Base-by-base conservation (phyloP, 2,888 invertebrate species). In the Drosophila anceps region DNA sequence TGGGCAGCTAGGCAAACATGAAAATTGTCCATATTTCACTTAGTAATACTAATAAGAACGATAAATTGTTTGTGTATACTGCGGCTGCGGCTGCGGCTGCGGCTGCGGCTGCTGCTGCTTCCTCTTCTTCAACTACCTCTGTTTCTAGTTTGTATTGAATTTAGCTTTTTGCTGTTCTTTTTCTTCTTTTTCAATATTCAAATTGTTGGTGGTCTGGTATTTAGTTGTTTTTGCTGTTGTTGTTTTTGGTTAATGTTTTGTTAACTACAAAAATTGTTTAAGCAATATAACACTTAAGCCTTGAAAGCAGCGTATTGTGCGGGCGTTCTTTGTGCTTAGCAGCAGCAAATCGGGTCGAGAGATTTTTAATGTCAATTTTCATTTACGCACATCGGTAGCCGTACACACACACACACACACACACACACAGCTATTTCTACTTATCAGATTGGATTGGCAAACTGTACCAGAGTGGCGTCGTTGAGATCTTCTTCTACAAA, bases 11-110 rank as follows among this genome's bases (percentile, higher is more conserved):
- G 44, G 33, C 43, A 71, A 73, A 58, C 50, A 76, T 50, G 48
- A 55, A 64, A 69, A 33, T 44, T 81, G 57, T 41, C 48, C 57
- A 76, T 74, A 83, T 81, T 79, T 81, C 75, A 85, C 83, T 85
- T 83, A 76, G 76, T 69, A 85, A 81, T 78, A 85, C 78, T 83
- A 82, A 83, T 82, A 85, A 85, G 68, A 85, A 70, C 65, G 37
- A 82, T 84, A 66, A 65, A 75, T 69, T 80, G 64, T 67, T 64
- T 76, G 72, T 64, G 53, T 69, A 54, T 39, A 43, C 41, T 13
- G 13, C 24, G n/a, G 15, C 9, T 29, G n/a, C 37, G 4, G 4
- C 35, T 53, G 4, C 53, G n/a, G n/a, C n/a, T n/a, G n/a, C n/a
- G n/a, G n/a, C 41, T 13, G 13, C 24, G n/a, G 15, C 9, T 29